These are phyloP conservation scores for Allophyes oxyacanthae DNA, from an alignment of 2,888 invertebrate species.

Conservation along the genomic window DNA sequence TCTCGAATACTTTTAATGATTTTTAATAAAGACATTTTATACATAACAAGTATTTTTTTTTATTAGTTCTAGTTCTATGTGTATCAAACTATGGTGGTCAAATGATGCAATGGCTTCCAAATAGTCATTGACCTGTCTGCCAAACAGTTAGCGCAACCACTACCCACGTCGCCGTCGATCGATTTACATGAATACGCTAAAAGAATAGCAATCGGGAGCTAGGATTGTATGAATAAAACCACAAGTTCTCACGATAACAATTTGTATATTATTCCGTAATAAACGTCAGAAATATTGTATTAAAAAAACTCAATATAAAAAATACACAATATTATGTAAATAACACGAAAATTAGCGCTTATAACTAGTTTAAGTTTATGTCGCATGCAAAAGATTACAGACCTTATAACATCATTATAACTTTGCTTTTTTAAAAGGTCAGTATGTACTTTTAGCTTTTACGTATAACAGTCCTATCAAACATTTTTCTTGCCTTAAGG, in stretches of 20 bases:
- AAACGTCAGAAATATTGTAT: constrained; percentile 19
- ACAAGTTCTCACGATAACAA: constrained; percentile 26
- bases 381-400: neutral
- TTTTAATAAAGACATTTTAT: constrained; percentile 36
- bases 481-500: no score
- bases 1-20: constrained; percentile 14
- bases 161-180: no score
- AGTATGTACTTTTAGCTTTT: no score
- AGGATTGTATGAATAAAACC: constrained; percentile 28
- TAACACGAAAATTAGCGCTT: constrained; percentile 8
- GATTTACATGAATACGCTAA: constrained; percentile 27
- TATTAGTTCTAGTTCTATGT: neutral
- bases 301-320: constrained; percentile 10
- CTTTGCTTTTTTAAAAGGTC: no score
- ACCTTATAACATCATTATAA: no score
- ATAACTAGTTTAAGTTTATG: constrained; percentile 14
- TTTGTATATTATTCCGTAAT: constrained; percentile 36
- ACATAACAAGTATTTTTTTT: constrained; percentile 6
- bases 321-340: constrained; percentile 4
- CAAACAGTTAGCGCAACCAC: no score
- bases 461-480: no score
- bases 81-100: neutral
- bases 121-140: no score
- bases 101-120: neutral
- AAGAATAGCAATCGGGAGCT: constrained; percentile 23